Evolutionary conservation across 2,797 vertebrate species (phyloP).

Genomic region (Florisuga fusca): DNA sequence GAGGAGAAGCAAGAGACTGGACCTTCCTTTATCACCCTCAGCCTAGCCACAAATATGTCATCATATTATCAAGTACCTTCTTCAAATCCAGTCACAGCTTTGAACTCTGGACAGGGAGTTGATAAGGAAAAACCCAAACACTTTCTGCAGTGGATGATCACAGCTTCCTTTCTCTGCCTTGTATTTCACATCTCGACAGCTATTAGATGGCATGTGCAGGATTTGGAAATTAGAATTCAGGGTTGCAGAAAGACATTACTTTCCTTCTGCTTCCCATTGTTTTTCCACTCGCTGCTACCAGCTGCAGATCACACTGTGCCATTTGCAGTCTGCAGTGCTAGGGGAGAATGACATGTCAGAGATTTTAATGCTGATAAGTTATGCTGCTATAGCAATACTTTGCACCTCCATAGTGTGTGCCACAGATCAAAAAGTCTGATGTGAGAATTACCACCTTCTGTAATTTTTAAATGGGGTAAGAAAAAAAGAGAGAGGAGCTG

Average conservation of each 20-base stretch:
- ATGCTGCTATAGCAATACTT: constrained; percentile 42
- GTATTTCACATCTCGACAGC: neutral
- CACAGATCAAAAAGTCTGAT: constrained; percentile 27
- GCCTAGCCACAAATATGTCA: neutral
- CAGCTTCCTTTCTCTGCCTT: neutral
- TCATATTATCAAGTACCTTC: neutral
- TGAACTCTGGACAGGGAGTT: neutral
- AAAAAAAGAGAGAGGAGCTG: neutral
- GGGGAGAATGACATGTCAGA: constrained; percentile 50
- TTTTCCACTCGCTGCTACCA: constrained; percentile 22
- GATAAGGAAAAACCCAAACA: neutral
- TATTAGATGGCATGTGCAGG: neutral
- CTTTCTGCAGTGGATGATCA: neutral
- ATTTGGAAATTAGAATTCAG: constrained; percentile 2
- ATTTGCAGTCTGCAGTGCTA: constrained; percentile 1
- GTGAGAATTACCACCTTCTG: constrained; percentile 36
- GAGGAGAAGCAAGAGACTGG: neutral
- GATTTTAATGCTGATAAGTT: constrained; percentile 45
- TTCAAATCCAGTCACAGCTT: neutral
- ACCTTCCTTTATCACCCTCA: neutral
- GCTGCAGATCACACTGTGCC: constrained; percentile 21
- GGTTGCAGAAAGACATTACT: neutral
- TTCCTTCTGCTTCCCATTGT: constrained; percentile 51
- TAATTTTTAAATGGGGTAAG: neutral
- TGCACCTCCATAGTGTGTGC: neutral